Percentiles rank a stretch among this genome's conserved stretches.
Evolutionary conservation across 2,113 vertebrate genomes (phyloP).

Genomic region (Ctenodactylus gundi): DNA sequence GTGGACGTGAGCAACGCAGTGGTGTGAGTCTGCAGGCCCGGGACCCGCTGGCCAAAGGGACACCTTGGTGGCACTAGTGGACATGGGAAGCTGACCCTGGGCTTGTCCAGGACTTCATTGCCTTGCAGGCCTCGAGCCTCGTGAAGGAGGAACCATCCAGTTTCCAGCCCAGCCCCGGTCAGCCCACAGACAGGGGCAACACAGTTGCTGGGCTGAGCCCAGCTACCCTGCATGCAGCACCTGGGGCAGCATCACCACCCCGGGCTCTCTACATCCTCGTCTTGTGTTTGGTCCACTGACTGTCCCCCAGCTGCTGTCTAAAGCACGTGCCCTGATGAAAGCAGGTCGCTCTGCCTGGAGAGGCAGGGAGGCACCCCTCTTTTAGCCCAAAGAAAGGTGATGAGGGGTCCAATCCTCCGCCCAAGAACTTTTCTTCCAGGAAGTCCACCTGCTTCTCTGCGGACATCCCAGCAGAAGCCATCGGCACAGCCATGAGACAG

Average conservation of each 20-base stretch:
- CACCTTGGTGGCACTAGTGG: constrained; percentile 78
- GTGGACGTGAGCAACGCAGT: constrained; percentile 92
- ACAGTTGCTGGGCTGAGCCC: constrained; percentile 21
- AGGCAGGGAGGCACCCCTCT: background rate
- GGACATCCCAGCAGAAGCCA: constrained; percentile 83
- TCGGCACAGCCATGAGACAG: constrained; percentile 68
- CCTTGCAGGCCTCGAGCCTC: constrained; percentile 80
- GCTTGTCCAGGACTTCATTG: constrained; percentile 40
- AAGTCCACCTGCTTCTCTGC: constrained; percentile 72
- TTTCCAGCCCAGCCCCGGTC: constrained; percentile 81
- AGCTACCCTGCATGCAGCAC: constrained; percentile 84
- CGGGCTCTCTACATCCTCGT: constrained; percentile 53
- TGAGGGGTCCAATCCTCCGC: constrained; percentile 50
- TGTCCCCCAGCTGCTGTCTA: constrained; percentile 9
- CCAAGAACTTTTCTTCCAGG: constrained; percentile 66
- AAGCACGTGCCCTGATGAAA: background rate
- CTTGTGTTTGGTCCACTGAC: background rate
- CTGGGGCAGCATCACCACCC: constrained; percentile 79
- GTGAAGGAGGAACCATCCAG: constrained; percentile 84
- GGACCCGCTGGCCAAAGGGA: constrained; percentile 69
- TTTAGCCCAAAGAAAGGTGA: constrained; percentile 37
- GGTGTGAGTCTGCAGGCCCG: constrained; percentile 83
- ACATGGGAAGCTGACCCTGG: constrained; percentile 63
- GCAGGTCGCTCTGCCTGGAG: background rate
- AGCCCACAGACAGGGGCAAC: constrained; percentile 75